Conservation (phyloP, 1,140 invertebrate species). For the Drosophila nigrodunni region DNA sequence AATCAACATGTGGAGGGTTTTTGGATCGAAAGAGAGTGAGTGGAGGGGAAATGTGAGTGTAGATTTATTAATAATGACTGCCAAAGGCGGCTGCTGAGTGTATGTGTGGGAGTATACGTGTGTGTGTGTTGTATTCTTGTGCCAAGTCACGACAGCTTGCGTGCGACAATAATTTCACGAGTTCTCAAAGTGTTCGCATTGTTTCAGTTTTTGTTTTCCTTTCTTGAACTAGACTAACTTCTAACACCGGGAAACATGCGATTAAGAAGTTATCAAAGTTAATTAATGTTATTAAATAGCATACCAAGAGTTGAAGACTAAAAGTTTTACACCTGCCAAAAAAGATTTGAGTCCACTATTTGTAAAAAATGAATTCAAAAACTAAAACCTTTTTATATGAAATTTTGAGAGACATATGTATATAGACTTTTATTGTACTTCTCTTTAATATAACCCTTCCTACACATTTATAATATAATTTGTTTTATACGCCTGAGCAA, state of each 20-base stretch:
- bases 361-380: too few relatives aligned
- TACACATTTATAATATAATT: background rate
- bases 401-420: too few relatives aligned
- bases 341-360: too few relatives aligned
- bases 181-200: conserved; percentile 11
- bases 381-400: too few relatives aligned
- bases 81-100: background rate
- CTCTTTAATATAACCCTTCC: background rate
- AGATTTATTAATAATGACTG: conserved; percentile 43
- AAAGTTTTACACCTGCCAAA: too few relatives aligned
- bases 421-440: too few relatives aligned
- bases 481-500: conserved; percentile 1
- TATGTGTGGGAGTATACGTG: conserved; percentile 3
- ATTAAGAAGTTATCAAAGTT: too few relatives aligned
- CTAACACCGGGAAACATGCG: too few relatives aligned
- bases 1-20: conserved; percentile 33
- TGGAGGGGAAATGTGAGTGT: background rate
- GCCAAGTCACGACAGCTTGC: conserved; percentile 44
- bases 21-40: background rate
- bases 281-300: too few relatives aligned
- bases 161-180: conserved; percentile 27
- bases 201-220: background rate
- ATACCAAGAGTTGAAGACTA: too few relatives aligned
- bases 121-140: conserved; percentile 24
- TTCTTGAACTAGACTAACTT: background rate